These are phyloP conservation scores for Myanophis thanlyinensis DNA, from an alignment of 2,113 vertebrate species.

Conservation along the genomic window DNA sequence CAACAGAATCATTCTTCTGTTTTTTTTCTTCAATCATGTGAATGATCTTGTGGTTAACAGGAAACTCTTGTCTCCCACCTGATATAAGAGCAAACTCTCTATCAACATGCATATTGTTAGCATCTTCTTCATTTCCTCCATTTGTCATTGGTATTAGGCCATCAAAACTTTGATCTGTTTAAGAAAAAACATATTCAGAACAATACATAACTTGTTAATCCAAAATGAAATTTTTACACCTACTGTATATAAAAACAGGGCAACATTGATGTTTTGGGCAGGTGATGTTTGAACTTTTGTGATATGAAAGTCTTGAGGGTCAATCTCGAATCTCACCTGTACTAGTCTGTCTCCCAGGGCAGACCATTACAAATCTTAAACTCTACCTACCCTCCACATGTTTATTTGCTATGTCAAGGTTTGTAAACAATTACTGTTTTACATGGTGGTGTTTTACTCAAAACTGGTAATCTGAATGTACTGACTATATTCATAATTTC, in stretches of 20 bases:
- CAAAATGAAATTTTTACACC: background rate
- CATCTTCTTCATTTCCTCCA: slow-evolving; percentile 71
- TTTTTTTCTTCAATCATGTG: slow-evolving; percentile 80
- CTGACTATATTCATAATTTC: background rate
- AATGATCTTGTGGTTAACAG: slow-evolving; percentile 82
- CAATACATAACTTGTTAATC: background rate
- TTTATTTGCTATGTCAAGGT: background rate
- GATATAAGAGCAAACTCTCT: slow-evolving; percentile 74
- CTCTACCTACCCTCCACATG: background rate
- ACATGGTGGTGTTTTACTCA: background rate
- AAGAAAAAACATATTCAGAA: slow-evolving; percentile 11
- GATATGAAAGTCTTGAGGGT: background rate
- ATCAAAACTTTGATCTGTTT: slow-evolving; percentile 67
- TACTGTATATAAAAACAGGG: background rate
- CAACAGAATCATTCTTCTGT: slow-evolving; percentile 77
- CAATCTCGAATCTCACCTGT: background rate
- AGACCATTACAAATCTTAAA: background rate
- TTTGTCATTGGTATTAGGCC: slow-evolving; percentile 59
- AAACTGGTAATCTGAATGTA: background rate
- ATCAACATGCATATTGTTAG: slow-evolving; percentile 84
- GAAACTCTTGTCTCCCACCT: slow-evolving; percentile 91
- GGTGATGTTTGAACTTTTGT: background rate
- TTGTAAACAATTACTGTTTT: background rate
- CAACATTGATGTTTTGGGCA: background rate
- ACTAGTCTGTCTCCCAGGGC: background rate